Evolutionary conservation across 2,888 invertebrate species (phyloP), one percentile per base, ranked within the genome.

Genomic region (Watsonalla cultraria): DNA sequence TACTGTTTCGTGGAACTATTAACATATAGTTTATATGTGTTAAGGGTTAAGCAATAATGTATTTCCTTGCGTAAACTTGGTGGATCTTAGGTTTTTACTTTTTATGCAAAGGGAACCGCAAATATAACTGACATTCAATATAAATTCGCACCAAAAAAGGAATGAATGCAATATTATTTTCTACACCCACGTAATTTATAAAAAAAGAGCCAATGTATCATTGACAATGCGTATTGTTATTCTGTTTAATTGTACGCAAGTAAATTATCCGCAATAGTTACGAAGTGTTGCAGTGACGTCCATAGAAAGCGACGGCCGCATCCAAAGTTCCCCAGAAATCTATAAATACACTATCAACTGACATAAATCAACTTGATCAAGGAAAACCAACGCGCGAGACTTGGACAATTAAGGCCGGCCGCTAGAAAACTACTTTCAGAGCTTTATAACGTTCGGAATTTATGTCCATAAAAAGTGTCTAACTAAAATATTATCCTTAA

Each of bases 241-340:
- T 9, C 35, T n/a, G 24, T 24, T 24, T 13, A 35, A n/a, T 14
- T 7, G 5, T 13, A 9, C 13, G 15, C 37, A 11, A 9, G 39
- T 14, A 4, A n/a, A 24, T 48, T 54, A 57, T 65, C 60, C 56
- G 55, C 53, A 60, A 57, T 60, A 61, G 24, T 24, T 56, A 71
- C 54, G 60, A 60, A 62, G 24, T 34, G 48, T 9, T 4, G 9
- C 33, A 14, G 35, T 49, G 49, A 49, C 59, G 51, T 58, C 34
- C 47, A 53, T 70, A 69, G 75, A 76, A 76, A 76, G 76, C 69
- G 53, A 60, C 54, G 56, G 62, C 9, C 49, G 63, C 63, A 55
- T 62, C 61, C 59, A 60, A 63, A 64, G 59, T 73, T 74, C 66
- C 58, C 59, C 56, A 60, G 65, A 76, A 68, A 53, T 60, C 65